A percentile compares a stretch with the other conserved stretches of the same genome.
These are phyloP conservation scores for Cygnus buccinator DNA, from an alignment of 2,113 vertebrate genomes.

Conservation along the genomic window DNA sequence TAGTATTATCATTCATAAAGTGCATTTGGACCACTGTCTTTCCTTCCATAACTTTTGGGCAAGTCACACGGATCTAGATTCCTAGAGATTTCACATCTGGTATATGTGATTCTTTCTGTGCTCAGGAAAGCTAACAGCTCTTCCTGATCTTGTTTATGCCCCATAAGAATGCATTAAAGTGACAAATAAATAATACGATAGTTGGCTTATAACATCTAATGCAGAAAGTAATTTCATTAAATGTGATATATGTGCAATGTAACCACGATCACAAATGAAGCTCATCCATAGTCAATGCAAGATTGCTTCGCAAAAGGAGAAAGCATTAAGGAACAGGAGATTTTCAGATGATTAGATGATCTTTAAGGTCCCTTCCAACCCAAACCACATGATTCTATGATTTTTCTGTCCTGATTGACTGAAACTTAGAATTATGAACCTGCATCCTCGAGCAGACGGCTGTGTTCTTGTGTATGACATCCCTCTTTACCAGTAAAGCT, in stretches of 20 bases:
- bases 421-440: background rate
- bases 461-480: background rate
- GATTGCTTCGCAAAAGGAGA: background rate
- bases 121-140: background rate
- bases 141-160: background rate
- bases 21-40: background rate
- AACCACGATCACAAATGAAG: background rate
- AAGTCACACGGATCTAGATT: background rate
- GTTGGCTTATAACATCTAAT: background rate
- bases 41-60: background rate
- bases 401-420: background rate
- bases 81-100: background rate
- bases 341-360: background rate
- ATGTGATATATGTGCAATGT: fast-evolving
- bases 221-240: background rate
- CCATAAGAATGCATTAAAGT: background rate
- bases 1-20: background rate
- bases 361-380: too few species aligned
- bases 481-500: background rate
- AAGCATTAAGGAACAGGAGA: background rate
- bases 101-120: background rate
- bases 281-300: background rate
- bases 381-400: too few species aligned
- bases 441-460: background rate
- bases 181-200: background rate